These are phyloP conservation scores for Odontesthes bonariensis DNA, from an alignment of 2,113 vertebrate genomes.

Conservation along the genomic window DNA sequence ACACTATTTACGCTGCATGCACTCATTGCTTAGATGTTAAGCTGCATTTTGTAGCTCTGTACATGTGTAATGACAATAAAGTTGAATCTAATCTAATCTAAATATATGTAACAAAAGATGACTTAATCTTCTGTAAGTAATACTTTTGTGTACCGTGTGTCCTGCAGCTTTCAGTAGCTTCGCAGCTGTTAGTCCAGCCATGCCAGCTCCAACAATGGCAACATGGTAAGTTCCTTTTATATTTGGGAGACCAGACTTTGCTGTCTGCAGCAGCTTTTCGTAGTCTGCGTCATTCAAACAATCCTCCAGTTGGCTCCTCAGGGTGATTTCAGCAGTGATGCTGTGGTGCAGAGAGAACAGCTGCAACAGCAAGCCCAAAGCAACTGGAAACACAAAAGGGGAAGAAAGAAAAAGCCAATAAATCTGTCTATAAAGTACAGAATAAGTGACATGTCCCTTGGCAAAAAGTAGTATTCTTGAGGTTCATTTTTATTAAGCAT, in stretches of 20 bases:
- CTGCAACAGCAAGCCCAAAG: constrained; percentile 10
- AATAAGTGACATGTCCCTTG: too few species aligned
- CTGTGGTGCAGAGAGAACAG: background rate
- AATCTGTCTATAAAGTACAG: too few species aligned
- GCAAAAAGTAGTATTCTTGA: too few species aligned
- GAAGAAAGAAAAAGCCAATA: background rate
- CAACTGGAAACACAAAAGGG: constrained; percentile 4
- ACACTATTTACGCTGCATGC: too few species aligned
- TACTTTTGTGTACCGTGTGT: constrained; percentile 46
- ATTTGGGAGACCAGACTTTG: background rate
- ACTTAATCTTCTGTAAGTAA: too few species aligned
- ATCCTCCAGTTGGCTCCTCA: constrained; percentile 15
- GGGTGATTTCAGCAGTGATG: background rate
- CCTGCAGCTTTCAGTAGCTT: constrained; percentile 59
- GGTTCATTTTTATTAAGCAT: too few species aligned
- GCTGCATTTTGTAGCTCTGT: too few species aligned
- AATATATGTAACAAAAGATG: too few species aligned
- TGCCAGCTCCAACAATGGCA: constrained; percentile 52
- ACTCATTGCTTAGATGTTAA: too few species aligned
- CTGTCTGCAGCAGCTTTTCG: background rate
- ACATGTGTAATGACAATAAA: too few species aligned
- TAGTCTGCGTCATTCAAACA: constrained; percentile 54
- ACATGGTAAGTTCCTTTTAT: background rate
- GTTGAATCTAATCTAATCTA: too few species aligned
- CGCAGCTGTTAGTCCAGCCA: constrained; percentile 59